phyloP scores from a whole-genome alignment of 2,797 vertebrate species.

The Coccyzus lansbergi region DNA sequence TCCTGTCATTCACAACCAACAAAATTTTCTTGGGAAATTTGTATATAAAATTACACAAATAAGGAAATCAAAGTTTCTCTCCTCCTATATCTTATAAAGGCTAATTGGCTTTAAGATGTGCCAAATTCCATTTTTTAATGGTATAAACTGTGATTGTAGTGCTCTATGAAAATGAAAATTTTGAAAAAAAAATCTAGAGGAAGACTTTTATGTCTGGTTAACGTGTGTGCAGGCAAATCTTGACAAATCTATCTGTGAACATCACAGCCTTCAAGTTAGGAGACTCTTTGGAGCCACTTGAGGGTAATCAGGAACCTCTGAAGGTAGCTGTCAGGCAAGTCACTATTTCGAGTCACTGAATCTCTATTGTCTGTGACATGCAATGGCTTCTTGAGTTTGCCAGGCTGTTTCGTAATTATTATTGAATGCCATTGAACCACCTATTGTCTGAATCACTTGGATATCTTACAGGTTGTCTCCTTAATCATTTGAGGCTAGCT shows the following conservation, averaged over 20 bases:
- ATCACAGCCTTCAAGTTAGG: neutral
- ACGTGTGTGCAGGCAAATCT: neutral
- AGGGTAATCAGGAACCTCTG: neutral
- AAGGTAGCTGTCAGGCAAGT: neutral
- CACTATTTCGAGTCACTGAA: rapidly evolving
- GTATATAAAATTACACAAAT: neutral
- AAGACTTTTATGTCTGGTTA: neutral
- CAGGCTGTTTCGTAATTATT: neutral
- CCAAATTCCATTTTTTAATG: neutral
- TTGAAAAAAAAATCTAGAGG: too few relatives aligned
- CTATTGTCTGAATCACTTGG: neutral
- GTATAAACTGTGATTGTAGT: neutral
- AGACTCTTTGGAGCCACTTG: neutral
- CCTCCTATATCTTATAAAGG: neutral
- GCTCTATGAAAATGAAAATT: neutral
- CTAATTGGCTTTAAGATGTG: neutral
- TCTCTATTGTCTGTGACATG: neutral
- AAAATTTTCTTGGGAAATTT: neutral
- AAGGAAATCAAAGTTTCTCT: neutral
- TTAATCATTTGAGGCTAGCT: neutral
- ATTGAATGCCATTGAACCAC: neutral
- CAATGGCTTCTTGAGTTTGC: neutral
- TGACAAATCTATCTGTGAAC: neutral
- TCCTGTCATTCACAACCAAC: neutral
- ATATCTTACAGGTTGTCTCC: neutral